phyloP scores from a whole-genome alignment of 64 coral and sea anemone genomes.

The Trachythela sp. region DNA sequence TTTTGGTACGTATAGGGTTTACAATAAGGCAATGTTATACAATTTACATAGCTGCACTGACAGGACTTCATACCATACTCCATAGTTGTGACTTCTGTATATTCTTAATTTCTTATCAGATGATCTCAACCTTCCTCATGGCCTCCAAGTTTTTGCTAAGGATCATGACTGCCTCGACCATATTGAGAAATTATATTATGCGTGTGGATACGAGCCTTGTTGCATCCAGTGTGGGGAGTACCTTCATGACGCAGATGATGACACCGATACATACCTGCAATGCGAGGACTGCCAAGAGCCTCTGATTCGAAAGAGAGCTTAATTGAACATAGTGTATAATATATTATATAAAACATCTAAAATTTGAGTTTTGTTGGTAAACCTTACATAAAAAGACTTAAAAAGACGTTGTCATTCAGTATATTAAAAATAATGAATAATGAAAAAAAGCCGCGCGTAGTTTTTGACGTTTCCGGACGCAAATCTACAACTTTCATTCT shows the following conservation, averaged over 20 bases:
- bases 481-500: no score
- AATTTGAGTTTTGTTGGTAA: no score
- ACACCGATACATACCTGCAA: background rate
- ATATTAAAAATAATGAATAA: no score
- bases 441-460: no score
- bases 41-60: no score
- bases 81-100: background rate
- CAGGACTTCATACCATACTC: no score
- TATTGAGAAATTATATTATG: conserved; percentile 3
- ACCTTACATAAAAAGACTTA: no score
- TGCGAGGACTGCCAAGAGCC: background rate
- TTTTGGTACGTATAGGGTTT: background rate
- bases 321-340: no score
- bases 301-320: background rate
- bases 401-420: no score
- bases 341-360: no score
- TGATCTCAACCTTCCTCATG: background rate
- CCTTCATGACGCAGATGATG: background rate
- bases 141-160: background rate
- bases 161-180: conserved; percentile 6
- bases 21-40: no score
- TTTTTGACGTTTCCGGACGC: no score
- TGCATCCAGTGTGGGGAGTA: background rate
- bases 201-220: background rate
- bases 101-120: background rate